These are phyloP conservation scores for Leptodactylus fallax DNA, from an alignment of 2,797 vertebrate species.

Conservation along the genomic window DNA sequence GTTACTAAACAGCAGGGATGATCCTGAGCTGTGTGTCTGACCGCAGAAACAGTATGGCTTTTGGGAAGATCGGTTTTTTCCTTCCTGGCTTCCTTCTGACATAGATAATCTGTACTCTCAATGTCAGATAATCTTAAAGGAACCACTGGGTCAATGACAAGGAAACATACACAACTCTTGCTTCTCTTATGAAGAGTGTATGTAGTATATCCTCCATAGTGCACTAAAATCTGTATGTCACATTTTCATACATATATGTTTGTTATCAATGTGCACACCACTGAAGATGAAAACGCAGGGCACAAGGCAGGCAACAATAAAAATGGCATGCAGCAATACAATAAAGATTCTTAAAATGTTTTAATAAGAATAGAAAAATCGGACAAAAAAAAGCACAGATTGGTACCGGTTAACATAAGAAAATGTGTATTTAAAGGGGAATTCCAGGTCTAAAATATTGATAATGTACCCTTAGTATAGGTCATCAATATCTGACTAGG, in stretches of 20 bases:
- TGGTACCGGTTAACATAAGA: too few relatives aligned
- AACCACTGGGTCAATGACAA: too few relatives aligned
- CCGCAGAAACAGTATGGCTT: not conserved
- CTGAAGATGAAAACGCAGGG: not conserved
- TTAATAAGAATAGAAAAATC: too few relatives aligned
- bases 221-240: too few relatives aligned
- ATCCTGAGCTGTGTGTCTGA: not conserved
- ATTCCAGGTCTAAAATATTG: too few relatives aligned
- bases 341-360: too few relatives aligned
- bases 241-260: not conserved
- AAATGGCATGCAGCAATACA: not conserved
- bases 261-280: not conserved
- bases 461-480: too few relatives aligned
- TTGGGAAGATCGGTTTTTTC: not conserved
- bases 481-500: too few relatives aligned
- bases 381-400: too few relatives aligned
- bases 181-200: not conserved
- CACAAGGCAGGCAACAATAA: not conserved
- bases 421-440: too few relatives aligned
- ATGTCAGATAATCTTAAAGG: not conserved
- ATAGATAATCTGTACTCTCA: not conserved
- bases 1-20: too few relatives aligned
- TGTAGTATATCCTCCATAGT: too few relatives aligned
- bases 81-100: not conserved
- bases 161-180: not conserved